Base-by-base conservation (phyloP, 2,797 vertebrate genomes). In the Kryptolebias ocellatus region DNA sequence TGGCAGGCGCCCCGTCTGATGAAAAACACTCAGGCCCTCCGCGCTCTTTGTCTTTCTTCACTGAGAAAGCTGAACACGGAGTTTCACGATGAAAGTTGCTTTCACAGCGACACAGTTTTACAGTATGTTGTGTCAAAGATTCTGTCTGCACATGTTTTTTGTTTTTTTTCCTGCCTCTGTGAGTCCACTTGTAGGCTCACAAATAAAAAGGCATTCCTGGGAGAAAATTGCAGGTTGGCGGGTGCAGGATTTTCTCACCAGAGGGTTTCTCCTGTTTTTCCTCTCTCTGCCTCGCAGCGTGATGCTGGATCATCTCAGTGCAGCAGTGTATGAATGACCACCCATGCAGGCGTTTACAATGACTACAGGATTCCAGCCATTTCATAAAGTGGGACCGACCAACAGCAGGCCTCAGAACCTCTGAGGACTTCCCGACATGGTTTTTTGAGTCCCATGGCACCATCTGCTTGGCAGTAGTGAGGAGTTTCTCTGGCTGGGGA, bases 151-250 rank as follows among this genome's bases (percentile, higher is more conserved):
- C 65, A 42, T 56, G 52, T 24, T 24, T 24, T 24, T 24, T n/a
- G 6, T 29, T 59, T 46, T 60, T 39, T 61, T 56, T 53, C 74
- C 69, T 66, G 56, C 44, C 53, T 68, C 73, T 51, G 53, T 94
- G 90, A 89, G 87, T 78, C 81, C 84, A 82, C 73, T 91, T 92
- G 85, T 92, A 90, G 78, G 81, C 80, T 69, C 64, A 3, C 83
- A 91, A 93, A 91, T 92, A 91, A 93, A 95, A 24, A 93, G 64
- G 83, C 89, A 79, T 87, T 91, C 79, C 88, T 92, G 78, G 72
- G 83, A 89, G 83, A 86, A 93, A 93, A 93, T 85, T 87, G 83
- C 70, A 85, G 78, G 71, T 85, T 93, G 90, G 79, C 80, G 76
- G 71, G 44, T n/a, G 20, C 70, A 74, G 53, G 58, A 53, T 73